Evolutionary conservation across 2,888 invertebrate genomes (phyloP).

Genomic region (Odontocerum albicorne): DNA sequence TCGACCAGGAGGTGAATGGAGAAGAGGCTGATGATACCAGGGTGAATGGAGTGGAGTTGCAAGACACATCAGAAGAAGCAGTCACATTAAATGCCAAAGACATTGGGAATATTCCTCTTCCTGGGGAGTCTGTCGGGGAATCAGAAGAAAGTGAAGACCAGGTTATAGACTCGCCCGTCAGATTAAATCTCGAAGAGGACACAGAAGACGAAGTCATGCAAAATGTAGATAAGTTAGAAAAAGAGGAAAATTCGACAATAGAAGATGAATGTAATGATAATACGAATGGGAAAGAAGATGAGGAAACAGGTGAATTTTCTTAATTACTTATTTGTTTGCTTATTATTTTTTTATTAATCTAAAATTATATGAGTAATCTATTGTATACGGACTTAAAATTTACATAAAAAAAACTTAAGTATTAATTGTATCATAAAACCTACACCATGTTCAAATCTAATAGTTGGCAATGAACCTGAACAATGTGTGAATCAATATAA

Average conservation of each 20-base stretch:
- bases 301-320: constrained; percentile 6
- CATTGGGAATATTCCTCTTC: constrained; percentile 7
- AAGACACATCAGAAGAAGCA: constrained; percentile 21
- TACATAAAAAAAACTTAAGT: too few relatives aligned
- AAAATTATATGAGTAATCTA: too few relatives aligned
- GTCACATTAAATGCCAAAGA: constrained; percentile 23
- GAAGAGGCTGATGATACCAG: constrained; percentile 17
- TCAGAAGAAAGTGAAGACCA: constrained; percentile 4
- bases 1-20: constrained; percentile 17
- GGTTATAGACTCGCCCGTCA: constrained; percentile 5
- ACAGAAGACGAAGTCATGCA: constrained; percentile 1
- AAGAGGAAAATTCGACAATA: constrained; percentile 1
- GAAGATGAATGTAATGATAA: constrained; percentile 9
- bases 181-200: constrained; percentile 13
- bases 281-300: constrained; percentile 5
- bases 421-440: too few relatives aligned
- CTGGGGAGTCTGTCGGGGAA: background rate
- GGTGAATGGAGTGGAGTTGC: constrained; percentile 26
- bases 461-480: too few relatives aligned
- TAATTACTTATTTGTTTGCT: too few relatives aligned
- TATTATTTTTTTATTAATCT: too few relatives aligned
- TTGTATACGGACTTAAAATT: too few relatives aligned
- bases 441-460: too few relatives aligned
- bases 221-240: constrained; percentile 1
- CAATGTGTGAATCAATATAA: too few relatives aligned